Evolutionary conservation across 2,888 invertebrate species (phyloP), one percentile per base, ranked within the genome.

Genomic region (Andrena trimmerana): DNA sequence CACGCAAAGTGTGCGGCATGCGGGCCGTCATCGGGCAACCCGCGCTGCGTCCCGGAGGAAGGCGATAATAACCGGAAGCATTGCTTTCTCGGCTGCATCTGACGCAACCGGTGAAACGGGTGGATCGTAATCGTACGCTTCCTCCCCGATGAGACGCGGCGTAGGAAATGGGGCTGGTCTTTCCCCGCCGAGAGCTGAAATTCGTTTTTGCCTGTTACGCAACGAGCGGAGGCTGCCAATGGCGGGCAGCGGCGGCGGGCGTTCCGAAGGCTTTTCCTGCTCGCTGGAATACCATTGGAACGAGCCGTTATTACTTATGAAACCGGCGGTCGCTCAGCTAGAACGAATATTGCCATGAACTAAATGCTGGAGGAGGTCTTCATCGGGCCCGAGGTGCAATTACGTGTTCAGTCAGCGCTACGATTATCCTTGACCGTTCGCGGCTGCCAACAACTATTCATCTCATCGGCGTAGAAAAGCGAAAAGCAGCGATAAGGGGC

Each of bases 11-110:
- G 1, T 16, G 16, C 42, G 42, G 3, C 42, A 13, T 42, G 42
- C 42, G 4, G 16, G 16, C 42, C 42, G 13, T 42, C 16, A 4
- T 42, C 42, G 42, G 16, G 5, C 16, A 13, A 24, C 5, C 33
- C 2, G 13, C 24, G 31, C 52, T n/a, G 8, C 52, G 31, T 29
- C 54, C 4, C 16, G 33, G 10, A 82, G 82, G 81, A 81, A 75
- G 70, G 75, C 63, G 75, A 68, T 82, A 81, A 82, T 82, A 81
- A 71, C 70, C 60, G 82, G 82, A 81, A 81, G 52, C 59, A 33
- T 68, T 82, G 66, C 75, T 67, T 62, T 50, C 62, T 65, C 52
- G 20, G 29, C 24, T 24, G 13, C 42, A 16, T 42, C 78, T 78
- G 63, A 78, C 36, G 81, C 68, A 72, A 74, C 75, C 52, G 48